phyloP scores from a whole-genome alignment of 2,888 invertebrate genomes.

The Lepidocyrtinus sp. region DNA sequence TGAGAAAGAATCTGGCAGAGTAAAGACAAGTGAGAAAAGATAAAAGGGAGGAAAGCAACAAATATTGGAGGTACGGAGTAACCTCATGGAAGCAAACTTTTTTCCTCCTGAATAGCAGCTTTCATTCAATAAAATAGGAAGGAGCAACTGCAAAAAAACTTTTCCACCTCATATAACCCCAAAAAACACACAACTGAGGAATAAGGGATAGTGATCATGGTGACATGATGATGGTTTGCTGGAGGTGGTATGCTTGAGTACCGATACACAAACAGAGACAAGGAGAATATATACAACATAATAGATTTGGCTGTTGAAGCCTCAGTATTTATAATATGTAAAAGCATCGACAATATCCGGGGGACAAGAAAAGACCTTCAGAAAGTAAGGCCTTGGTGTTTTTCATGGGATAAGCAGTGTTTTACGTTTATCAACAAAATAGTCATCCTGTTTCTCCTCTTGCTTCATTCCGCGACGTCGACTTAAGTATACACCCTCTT shows the following conservation, averaged over 20 bases:
- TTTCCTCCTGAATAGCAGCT: slow-evolving; percentile 34
- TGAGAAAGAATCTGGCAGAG: slow-evolving; percentile 1
- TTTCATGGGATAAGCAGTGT: too few species aligned
- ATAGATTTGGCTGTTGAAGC: too few species aligned
- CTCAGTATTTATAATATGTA: too few species aligned
- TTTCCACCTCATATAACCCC: slow-evolving; percentile 35
- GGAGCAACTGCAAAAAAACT: slow-evolving; percentile 21
- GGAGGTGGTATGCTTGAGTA: neutral
- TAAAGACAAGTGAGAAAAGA: slow-evolving; percentile 15
- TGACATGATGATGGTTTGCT: neutral
- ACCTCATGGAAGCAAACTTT: slow-evolving; percentile 19
- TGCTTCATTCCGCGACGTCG: neutral
- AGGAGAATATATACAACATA: neutral
- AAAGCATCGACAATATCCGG: too few species aligned
- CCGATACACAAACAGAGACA: neutral
- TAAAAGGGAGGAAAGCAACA: slow-evolving; percentile 37
- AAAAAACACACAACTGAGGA: slow-evolving; percentile 11
- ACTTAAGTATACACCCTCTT: neutral
- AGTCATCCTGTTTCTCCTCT: too few species aligned
- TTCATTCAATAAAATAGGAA: slow-evolving; percentile 48
- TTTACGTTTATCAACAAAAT: too few species aligned
- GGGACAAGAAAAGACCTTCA: too few species aligned
- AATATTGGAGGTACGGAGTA: too few species aligned
- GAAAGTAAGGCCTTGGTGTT: too few species aligned
- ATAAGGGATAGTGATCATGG: neutral